These are phyloP conservation scores for Caerostris extrusa DNA, from an alignment of 1,140 invertebrate species.

Conservation along the genomic window DNA sequence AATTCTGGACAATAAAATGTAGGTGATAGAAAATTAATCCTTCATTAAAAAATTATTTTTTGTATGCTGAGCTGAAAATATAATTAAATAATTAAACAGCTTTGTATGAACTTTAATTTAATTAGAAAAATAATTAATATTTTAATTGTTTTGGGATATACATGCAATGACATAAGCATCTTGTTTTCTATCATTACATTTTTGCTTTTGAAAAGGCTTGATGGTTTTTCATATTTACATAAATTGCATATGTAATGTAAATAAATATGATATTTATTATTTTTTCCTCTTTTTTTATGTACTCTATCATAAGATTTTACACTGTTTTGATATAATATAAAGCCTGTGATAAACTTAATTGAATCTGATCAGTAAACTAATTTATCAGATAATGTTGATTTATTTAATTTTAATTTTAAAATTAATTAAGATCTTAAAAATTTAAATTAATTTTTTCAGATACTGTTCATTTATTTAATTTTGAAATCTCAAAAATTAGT, in stretches of 20 bases:
- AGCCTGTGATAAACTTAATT: too few relatives aligned
- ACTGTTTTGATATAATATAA: too few relatives aligned
- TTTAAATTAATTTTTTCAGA: too few relatives aligned
- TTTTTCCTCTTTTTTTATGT: too few relatives aligned
- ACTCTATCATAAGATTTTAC: too few relatives aligned
- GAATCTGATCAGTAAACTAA: too few relatives aligned
- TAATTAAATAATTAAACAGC: background rate
- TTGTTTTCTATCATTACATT: background rate
- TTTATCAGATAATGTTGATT: too few relatives aligned
- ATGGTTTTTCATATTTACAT: background rate
- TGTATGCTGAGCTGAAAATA: background rate
- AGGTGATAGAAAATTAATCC: background rate
- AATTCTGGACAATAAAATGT: background rate
- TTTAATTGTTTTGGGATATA: background rate
- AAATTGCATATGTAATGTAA: background rate
- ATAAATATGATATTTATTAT: slow-evolving; percentile 1
- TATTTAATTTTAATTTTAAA: too few relatives aligned
- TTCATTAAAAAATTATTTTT: background rate
- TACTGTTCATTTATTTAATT: too few relatives aligned
- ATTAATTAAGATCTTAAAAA: too few relatives aligned
- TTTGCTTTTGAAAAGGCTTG: background rate
- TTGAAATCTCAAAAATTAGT: too few relatives aligned
- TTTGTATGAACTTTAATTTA: background rate
- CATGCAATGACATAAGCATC: background rate
- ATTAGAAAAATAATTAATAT: background rate